Evolutionary conservation across 2,888 invertebrate species (phyloP), one percentile per base, ranked within the genome.

Genomic region (Microdon myrmicae): DNA sequence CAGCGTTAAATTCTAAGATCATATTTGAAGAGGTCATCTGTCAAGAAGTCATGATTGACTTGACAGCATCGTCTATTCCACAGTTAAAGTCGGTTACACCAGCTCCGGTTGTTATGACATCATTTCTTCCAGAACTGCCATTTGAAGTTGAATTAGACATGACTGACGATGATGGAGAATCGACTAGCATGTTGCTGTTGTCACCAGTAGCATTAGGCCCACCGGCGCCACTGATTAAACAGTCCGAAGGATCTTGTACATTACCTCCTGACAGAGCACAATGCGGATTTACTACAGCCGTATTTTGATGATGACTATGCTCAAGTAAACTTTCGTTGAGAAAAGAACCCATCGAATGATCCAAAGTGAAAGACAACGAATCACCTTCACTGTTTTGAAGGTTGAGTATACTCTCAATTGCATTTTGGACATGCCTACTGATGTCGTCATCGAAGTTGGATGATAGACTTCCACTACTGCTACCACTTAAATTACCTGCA

Each of bases 321-420:
- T 77, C 76, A 10, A 79, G 68, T 20, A 78, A 77, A 48, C 76
- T 76, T 49, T 79, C 79, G 22, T 77, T 76, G 8, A 80, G 67
- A 31, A 80, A 75, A 2, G 80, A 78, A 7, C 79, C 78, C 70
- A 80, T 72, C 4, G 80, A 77, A 67, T 74, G 74, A 31, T 76
- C 76, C 25, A 76, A 44, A 32, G 75, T 73, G 51, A 79, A 80
- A 35, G 78, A 77, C 8, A 80, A 51, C 32, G 81, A 75, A 70
- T 83, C 78, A 74, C 82, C 72, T 68, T 79, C 80, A 51, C 77
- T 79, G 54, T 78, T 79, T 73, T 88, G 88, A 69, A 89, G 80
- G 78, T 89, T 89, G 64, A 90, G 80, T 73, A 90, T 90, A 73
- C 89, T 89, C 75, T 90, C 89, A 71, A 90, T 90, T 67, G 90